These are phyloP conservation scores for Salminus brasiliensis DNA, from an alignment of 2,113 vertebrate genomes.

Conservation along the genomic window DNA sequence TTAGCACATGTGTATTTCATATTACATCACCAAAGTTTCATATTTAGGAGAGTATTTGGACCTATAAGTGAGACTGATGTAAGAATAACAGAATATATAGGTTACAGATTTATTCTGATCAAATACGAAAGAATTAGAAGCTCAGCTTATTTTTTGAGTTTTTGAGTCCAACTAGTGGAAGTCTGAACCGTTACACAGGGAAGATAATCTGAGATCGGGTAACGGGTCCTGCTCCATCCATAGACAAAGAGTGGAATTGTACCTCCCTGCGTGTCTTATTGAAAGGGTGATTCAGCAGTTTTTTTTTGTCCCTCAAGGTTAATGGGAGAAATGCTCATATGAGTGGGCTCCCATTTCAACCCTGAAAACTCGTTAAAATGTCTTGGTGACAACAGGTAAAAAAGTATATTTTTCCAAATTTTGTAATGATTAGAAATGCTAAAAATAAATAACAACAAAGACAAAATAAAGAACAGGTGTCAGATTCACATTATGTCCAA, in stretches of 20 bases:
- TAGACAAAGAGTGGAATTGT: slow-evolving; percentile 69
- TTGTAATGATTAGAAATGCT: no score
- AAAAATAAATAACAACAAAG: no score
- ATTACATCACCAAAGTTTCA: no score
- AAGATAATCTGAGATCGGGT: slow-evolving; percentile 42
- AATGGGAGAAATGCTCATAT: slow-evolving; percentile 21
- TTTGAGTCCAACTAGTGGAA: not conserved
- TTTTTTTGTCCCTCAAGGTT: slow-evolving; percentile 63
- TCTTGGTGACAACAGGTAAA: not conserved
- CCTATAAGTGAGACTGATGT: no score
- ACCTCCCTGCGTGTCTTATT: slow-evolving; percentile 54
- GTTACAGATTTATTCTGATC: not conserved
- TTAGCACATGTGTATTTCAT: no score
- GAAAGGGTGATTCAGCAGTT: slow-evolving; percentile 59
- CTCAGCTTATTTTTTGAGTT: not conserved
- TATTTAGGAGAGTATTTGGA: no score
- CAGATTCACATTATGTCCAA: no score
- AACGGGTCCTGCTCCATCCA: slow-evolving; percentile 43
- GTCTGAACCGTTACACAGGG: not conserved
- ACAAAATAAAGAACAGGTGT: no score
- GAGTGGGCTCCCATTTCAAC: slow-evolving; percentile 1
- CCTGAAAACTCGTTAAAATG: not conserved
- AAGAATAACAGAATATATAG: no score
- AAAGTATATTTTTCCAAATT: no score
- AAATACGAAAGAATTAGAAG: not conserved